Percentiles rank a stretch among this genome's conserved stretches.
phyloP scores from a whole-genome alignment of 2,888 invertebrate genomes.

The Epicampocera succincta region DNA sequence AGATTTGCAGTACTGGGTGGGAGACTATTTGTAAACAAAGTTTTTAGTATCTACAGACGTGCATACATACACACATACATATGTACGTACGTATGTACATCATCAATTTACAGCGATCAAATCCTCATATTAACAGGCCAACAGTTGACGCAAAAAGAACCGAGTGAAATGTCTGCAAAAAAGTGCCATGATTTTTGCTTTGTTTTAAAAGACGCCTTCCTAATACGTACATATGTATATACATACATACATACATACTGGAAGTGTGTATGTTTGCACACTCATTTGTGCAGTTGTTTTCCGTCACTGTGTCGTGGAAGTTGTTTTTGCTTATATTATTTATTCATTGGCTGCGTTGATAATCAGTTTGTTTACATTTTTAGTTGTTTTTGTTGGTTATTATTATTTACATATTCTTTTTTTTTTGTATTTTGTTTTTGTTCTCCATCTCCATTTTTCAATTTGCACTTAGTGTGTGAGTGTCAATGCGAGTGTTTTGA shows the following conservation, averaged over 20 bases:
- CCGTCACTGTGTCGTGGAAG: constrained; percentile 58
- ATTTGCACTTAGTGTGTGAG: constrained; percentile 60
- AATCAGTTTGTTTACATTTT: constrained; percentile 81
- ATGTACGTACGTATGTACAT: no score
- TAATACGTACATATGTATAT: no score
- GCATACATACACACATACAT: no score
- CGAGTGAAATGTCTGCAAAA: no score
- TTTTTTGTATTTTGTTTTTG: constrained; percentile 44
- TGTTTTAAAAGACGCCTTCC: no score
- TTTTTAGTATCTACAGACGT: no score
- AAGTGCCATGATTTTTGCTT: no score
- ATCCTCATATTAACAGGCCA: no score
- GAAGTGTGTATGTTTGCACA: neutral
- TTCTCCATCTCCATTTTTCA: constrained; percentile 60
- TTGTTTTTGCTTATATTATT: constrained; percentile 74
- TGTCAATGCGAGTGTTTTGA: constrained; percentile 30
- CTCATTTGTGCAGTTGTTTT: constrained; percentile 41
- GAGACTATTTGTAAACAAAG: no score
- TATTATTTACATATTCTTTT: constrained; percentile 16
- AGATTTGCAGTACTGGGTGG: no score
- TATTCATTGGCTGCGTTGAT: constrained; percentile 80
- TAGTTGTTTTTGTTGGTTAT: constrained; percentile 73
- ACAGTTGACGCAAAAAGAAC: no score
- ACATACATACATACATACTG: neutral
- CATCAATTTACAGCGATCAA: no score